Conservation (phyloP, 2,797 vertebrate genomes). For the Enteromius unitaeniatus region DNA sequence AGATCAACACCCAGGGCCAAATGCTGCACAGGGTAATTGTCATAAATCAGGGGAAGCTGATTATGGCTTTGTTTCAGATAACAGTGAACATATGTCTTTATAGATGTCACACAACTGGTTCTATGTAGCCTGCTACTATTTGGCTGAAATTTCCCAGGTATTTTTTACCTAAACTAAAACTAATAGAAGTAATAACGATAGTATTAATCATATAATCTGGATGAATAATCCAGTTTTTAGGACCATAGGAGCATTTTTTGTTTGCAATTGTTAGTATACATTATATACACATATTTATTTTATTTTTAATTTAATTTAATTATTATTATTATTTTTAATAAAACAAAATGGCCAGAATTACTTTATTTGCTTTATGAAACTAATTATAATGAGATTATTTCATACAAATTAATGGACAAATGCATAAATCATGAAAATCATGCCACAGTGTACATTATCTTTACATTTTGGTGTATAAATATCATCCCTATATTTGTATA, state of each 20-base stretch:
- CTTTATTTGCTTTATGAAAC: neutral
- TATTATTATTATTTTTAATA: neutral
- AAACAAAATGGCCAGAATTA: neutral
- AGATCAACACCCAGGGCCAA: constrained; percentile 16
- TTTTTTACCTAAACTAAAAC: neutral
- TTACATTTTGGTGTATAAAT: neutral
- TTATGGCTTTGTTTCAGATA: constrained; percentile 31
- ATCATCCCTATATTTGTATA: neutral
- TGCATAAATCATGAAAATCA: neutral
- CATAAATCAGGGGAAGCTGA: constrained; percentile 9
- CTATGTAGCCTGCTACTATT: neutral
- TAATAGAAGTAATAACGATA: neutral
- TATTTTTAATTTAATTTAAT: neutral
- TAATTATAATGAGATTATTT: neutral
- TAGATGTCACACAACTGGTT: neutral
- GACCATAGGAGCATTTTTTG: too few species aligned
- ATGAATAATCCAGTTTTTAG: neutral
- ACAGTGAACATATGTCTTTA: constrained; percentile 7
- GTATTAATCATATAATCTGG: neutral
- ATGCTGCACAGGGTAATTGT: constrained; percentile 18
- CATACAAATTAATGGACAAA: neutral
- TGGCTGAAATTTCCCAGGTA: neutral
- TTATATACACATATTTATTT: neutral
- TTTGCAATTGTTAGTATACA: neutral
- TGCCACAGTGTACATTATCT: neutral